These are phyloP conservation scores for Chrysaora quinquecirrha DNA, from an alignment of 30 jellyfish, hydroid and myxozoan species.

Conservation along the genomic window DNA sequence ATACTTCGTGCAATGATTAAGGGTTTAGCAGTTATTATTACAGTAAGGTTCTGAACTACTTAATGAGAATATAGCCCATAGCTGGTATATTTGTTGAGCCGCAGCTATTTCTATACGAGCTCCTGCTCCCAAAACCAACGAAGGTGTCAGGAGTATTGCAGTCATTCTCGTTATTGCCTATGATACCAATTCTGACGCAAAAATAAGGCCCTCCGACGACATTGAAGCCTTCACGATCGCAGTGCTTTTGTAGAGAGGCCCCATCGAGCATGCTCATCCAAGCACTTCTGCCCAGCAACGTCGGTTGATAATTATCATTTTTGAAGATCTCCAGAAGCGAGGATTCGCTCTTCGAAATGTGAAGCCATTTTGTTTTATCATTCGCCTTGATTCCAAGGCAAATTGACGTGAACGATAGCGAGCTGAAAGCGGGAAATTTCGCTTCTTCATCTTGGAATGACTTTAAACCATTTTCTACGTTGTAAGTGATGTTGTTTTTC, in stretches of 20 bases:
- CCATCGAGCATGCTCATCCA: conserved; percentile 39
- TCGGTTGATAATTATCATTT: neutral
- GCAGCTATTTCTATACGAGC: no score
- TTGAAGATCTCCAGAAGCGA: conserved; percentile 25
- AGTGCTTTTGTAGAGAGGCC: conserved; percentile 46
- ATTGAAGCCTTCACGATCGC: conserved; percentile 60
- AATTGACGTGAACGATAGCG: conserved; percentile 7
- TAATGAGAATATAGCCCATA: no score
- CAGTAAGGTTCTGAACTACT: no score
- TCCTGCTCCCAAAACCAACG: conserved; percentile 52
- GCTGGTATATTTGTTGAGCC: no score
- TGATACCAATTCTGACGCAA: conserved; percentile 23
- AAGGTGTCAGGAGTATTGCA: conserved; percentile 47
- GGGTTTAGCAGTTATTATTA: no score
- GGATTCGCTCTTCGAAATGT: neutral
- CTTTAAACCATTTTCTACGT: conserved; percentile 13
- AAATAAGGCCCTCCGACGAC: neutral
- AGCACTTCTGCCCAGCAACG: conserved; percentile 11
- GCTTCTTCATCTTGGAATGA: conserved; percentile 30
- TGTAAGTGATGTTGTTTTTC: conserved; percentile 4
- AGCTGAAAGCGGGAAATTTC: conserved; percentile 37
- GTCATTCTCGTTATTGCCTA: conserved; percentile 55
- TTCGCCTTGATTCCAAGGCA: conserved; percentile 38
- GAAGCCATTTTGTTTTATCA: conserved; percentile 12
- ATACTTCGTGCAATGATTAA: no score